Evolutionary conservation across 2,113 vertebrate species (phyloP).

Genomic region (Cyanoramphus novaezelandiae): DNA sequence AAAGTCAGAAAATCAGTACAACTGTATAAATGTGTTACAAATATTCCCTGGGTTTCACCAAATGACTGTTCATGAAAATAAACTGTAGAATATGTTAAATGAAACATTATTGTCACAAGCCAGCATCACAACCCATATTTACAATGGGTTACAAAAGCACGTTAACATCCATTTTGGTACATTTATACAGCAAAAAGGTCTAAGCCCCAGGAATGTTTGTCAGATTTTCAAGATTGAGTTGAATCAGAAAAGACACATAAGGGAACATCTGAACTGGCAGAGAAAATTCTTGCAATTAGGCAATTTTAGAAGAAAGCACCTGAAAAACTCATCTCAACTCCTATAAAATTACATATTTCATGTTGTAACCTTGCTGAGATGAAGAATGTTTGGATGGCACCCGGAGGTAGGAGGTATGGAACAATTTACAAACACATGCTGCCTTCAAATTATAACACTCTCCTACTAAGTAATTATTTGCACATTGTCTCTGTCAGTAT

Average conservation of each 20-base stretch:
- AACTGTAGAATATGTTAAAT: background rate
- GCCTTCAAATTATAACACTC: slow-evolving; percentile 1
- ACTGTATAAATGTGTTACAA: background rate
- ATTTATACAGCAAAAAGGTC: background rate
- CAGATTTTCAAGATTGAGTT: background rate
- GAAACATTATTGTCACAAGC: background rate
- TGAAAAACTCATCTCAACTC: background rate
- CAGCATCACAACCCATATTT: background rate
- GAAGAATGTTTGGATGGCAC: background rate
- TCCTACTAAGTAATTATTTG: background rate
- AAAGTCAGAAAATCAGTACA: background rate
- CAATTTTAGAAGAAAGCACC: background rate
- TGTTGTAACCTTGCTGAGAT: background rate
- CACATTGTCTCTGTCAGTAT: background rate
- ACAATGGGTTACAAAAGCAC: accelerated
- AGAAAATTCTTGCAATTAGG: background rate
- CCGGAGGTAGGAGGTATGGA: background rate
- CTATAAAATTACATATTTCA: background rate
- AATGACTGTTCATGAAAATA: background rate
- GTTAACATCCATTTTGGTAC: background rate
- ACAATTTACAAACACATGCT: slow-evolving; percentile 14
- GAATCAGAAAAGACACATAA: background rate
- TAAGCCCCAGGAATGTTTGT: background rate
- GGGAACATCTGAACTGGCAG: background rate
- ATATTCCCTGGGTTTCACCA: background rate